A percentile compares a stretch with the other conserved stretches of the same genome.
phyloP scores from a whole-genome alignment of 2,113 vertebrate genomes.

The Otolemur garnettii region DNA sequence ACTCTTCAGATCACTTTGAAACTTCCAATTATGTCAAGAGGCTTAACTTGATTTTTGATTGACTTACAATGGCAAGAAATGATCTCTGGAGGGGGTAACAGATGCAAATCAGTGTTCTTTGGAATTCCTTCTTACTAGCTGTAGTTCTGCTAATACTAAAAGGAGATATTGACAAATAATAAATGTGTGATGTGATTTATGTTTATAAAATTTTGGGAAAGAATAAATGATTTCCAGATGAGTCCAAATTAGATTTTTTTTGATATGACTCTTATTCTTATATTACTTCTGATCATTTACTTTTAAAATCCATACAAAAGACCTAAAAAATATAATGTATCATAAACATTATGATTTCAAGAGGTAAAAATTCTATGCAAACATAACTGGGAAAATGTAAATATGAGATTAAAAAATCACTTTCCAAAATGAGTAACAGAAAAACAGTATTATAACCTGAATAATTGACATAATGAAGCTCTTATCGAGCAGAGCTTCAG shows the following conservation, averaged over 20 bases:
- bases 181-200: neutral
- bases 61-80: slow-evolving; percentile 80
- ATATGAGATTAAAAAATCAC: neutral
- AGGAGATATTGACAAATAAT: slow-evolving; percentile 1
- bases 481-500: neutral
- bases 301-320: neutral
- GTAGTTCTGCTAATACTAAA: slow-evolving; percentile 12
- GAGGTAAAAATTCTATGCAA: neutral
- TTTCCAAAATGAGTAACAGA: neutral
- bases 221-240: neutral
- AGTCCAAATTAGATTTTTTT: neutral
- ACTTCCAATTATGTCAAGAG: slow-evolving; percentile 83
- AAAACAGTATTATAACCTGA: neutral
- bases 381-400: neutral
- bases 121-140: neutral
- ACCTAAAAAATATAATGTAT: neutral
- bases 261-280: neutral
- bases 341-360: neutral
- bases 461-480: neutral
- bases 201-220: neutral
- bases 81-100: slow-evolving; percentile 66
- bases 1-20: slow-evolving; percentile 84
- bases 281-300: neutral
- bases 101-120: slow-evolving; percentile 67
- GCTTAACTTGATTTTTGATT: slow-evolving; percentile 81